These are phyloP conservation scores for Carpatolechia fugitivella DNA, from an alignment of 2,888 invertebrate species.

Conservation along the genomic window DNA sequence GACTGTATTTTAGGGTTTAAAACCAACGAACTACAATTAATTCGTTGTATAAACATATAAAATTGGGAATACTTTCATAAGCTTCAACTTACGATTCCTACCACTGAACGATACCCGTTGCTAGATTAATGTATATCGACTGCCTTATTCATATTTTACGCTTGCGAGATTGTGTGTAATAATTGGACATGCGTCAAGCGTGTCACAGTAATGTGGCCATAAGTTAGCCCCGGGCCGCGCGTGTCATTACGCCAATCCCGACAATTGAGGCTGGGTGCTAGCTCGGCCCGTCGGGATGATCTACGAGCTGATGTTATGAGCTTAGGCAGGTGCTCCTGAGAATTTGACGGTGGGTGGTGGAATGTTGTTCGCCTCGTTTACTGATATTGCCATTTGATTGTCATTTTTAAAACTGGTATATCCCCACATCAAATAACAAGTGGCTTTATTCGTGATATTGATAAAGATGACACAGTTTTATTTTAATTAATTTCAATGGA, in stretches of 20 bases:
- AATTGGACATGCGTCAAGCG: slow-evolving; percentile 75
- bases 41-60: too few relatives aligned
- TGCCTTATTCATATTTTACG: slow-evolving; percentile 71
- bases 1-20: too few relatives aligned
- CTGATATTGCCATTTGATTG: background rate
- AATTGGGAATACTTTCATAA: too few relatives aligned
- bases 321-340: slow-evolving; percentile 50
- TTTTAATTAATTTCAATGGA: too few relatives aligned
- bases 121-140: slow-evolving; percentile 53
- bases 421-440: too few relatives aligned
- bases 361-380: background rate
- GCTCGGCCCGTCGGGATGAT: slow-evolving; percentile 50
- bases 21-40: too few relatives aligned
- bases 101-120: slow-evolving; percentile 11
- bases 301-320: slow-evolving; percentile 62
- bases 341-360: background rate
- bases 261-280: slow-evolving; percentile 51
- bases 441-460: too few relatives aligned
- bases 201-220: slow-evolving; percentile 72
- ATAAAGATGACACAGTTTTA: too few relatives aligned
- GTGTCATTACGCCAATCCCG: slow-evolving; percentile 73
- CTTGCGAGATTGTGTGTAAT: slow-evolving; percentile 71
- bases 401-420: too few relatives aligned
- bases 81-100: background rate
- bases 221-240: slow-evolving; percentile 64